Evolutionary conservation across 2,888 invertebrate species (phyloP), one percentile per base, ranked within the genome.

Genomic region (Alentia gelatinosa): DNA sequence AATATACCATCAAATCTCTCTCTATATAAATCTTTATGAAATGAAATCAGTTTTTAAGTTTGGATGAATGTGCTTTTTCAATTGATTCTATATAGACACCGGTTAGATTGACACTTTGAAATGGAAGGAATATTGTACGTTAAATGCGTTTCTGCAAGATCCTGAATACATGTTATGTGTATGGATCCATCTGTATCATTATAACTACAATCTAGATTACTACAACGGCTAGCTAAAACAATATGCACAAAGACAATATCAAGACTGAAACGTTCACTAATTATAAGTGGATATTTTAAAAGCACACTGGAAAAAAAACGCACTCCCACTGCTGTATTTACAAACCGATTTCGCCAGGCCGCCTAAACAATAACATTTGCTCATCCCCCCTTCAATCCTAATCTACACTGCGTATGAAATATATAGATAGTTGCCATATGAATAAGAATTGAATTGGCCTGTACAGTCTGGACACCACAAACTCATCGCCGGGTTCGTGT

Each of bases 391-490:
- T 12, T 47, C 9, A 12, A 74, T 33, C 26, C 12, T 74, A 74
- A 74, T 1, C 74, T 74, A 33, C 19, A 37, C 35, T 79, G 79
- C 35, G 79, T 79, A 79, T 79, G 12, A 35, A 79, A 63, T 63
- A n/a, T n/a, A 63, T 35, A 79, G 23, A 37, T 79, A 79, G 79
- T 79, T 79, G 79, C 79, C 79, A 79, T 79, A 79, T 79, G 79
- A 79, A 37, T 35, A 37, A 37, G 12, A 79, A 35, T 37, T 19
- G 35, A 39, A 68, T 37, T 79, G 39, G 3, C 12, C n/a, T 74
- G 30, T 19, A 79, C 23, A 79, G 15, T 1, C 79, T 79, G 37
- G 35, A 79, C 79, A 79, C 0, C 15, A 4, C 39, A 37, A 1
- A 26, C 68, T 68, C 30, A 68, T 68, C 68, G 68, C 30, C n/a